phyloP scores from a whole-genome alignment of 1,140 invertebrate species.

The Nebria ingens region DNA sequence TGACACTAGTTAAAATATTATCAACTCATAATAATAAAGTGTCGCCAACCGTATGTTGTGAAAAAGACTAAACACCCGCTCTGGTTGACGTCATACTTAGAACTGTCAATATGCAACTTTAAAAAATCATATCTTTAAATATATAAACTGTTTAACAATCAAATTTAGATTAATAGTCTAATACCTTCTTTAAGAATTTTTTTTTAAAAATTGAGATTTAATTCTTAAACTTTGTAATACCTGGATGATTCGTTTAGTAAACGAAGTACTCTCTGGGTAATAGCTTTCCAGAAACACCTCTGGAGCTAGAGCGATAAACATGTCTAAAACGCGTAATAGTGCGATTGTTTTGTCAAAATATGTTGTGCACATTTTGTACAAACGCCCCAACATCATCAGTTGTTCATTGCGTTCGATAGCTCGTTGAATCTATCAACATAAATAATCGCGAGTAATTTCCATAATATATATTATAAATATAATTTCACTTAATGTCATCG shows the following conservation, averaged over 20 bases:
- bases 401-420: background rate
- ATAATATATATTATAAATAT: background rate
- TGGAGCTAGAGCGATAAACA: background rate
- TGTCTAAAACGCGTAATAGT: background rate
- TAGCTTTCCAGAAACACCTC: background rate
- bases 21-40: too few relatives aligned
- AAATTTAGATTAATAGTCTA: background rate
- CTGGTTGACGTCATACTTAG: too few relatives aligned
- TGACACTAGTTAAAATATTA: too few relatives aligned
- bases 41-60: too few relatives aligned
- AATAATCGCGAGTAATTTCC: background rate
- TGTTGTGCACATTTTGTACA: background rate
- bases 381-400: background rate
- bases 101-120: too few relatives aligned
- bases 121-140: too few relatives aligned
- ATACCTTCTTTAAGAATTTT: too few relatives aligned
- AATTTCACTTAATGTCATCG: too few relatives aligned
- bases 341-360: slow-evolving; percentile 1
- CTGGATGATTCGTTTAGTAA: background rate
- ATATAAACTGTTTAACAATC: background rate
- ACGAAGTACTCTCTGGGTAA: background rate
- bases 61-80: too few relatives aligned
- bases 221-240: background rate
- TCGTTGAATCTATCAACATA: background rate
- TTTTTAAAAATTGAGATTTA: too few relatives aligned